Evolutionary conservation across 2,113 vertebrate genomes (phyloP), one percentile per base, ranked within the genome.

Genomic region (Callospermophilus lateralis): DNA sequence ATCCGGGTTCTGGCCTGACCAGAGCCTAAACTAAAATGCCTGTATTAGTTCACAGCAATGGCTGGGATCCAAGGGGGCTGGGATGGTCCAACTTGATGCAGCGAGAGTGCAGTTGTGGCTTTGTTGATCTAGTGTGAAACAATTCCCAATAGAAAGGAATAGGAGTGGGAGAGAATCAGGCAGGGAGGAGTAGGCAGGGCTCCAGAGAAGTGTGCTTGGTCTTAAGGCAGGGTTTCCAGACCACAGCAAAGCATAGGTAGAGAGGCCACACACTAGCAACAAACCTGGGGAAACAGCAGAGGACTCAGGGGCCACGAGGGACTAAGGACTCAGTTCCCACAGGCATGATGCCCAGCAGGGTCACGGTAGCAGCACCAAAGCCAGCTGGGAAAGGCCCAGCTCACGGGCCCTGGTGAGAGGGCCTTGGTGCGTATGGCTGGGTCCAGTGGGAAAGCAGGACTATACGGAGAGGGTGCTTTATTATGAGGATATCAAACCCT

Each of bases 51-150:
- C 77, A 48, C 34, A 42, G 28, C 74, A 70, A n/a, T 22, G 42
- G 77, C 26, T 26, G 12, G 80, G 61, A 34, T 26, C 37, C 24
- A 11, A 11, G 51, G 20, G 16, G n/a, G 15, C 42, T 28, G 16
- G 53, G 7, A 0, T 1, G 1, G 6, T 61, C 76, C 34, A 9
- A 24, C 42, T 1, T 17, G 45, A 61, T 24, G 8, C 67, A n/a
- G n/a, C 4, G 3, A 28, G 30, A 48, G 24, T 8, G 13, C 51
- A 26, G 5, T 74, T 39, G 45, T 65, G 28, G 48, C 61, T 87
- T 26, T 53, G n/a, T 4, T 32, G 15, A 34, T 53, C 37, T 32
- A 3, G 42, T 28, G 3, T 61, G 84, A 77, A 74, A 61, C 39
- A 22, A 24, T n/a, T 53, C 80, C 15, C 42, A 8, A 30, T 20